Evolutionary conservation across 2,888 invertebrate species (phyloP).

Genomic region (Azorinus chamasolen): DNA sequence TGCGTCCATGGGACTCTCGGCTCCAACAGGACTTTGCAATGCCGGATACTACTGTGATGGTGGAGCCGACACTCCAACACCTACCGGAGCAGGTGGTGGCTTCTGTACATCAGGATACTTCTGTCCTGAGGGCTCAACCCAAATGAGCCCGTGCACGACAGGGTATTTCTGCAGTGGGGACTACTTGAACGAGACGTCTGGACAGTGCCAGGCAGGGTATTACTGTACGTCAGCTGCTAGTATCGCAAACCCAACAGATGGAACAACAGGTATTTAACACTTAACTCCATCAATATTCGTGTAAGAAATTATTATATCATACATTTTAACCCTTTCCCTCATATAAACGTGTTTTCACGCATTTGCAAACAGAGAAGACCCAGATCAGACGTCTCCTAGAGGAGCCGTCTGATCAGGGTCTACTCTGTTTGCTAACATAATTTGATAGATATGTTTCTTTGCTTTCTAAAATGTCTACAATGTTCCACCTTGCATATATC

Average conservation of each 20-base stretch:
- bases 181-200: constrained; percentile 77
- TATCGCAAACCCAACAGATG: constrained; percentile 80
- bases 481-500: too few species aligned
- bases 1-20: constrained; percentile 70
- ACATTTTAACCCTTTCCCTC: too few species aligned
- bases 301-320: too few species aligned
- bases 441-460: too few species aligned
- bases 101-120: constrained; percentile 77
- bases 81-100: constrained; percentile 74
- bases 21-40: constrained; percentile 78
- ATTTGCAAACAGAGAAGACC: too few species aligned
- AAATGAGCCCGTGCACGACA: constrained; percentile 77
- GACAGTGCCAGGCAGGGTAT: constrained; percentile 79
- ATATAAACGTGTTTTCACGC: too few species aligned
- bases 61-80: constrained; percentile 93
- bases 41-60: constrained; percentile 93
- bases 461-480: too few species aligned
- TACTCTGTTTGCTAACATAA: too few species aligned
- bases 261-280: constrained; percentile 77
- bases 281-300: too few species aligned
- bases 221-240: constrained; percentile 79
- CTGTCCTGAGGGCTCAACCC: constrained; percentile 80
- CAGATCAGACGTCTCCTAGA: too few species aligned
- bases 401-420: too few species aligned
- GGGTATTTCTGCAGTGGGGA: constrained; percentile 80